Evolutionary conservation across 2,888 invertebrate genomes (phyloP).

Genomic region (Ryuthela nishihirai): DNA sequence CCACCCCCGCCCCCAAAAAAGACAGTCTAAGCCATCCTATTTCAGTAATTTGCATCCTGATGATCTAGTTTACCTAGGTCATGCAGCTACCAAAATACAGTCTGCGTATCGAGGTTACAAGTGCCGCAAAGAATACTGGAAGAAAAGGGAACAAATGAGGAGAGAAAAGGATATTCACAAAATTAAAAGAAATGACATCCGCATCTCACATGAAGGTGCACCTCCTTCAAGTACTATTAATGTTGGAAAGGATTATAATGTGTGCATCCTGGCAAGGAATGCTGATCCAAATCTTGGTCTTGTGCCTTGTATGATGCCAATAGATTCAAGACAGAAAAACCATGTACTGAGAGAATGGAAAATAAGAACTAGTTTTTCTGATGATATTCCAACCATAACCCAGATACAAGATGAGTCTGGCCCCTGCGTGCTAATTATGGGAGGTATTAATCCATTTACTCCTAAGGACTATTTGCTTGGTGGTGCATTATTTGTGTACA

Average conservation of each 20-base stretch:
- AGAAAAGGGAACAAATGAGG: conserved; percentile 14
- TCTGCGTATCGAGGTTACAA: conserved; percentile 16
- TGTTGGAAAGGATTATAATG: conserved; percentile 1
- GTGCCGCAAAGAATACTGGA: conserved; percentile 12
- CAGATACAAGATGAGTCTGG: conserved; percentile 16
- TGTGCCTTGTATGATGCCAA: background rate
- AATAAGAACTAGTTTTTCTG: conserved; percentile 14
- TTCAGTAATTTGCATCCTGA: too few relatives aligned
- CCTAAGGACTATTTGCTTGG: conserved; percentile 17
- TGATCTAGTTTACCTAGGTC: conserved; percentile 5
- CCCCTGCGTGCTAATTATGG: conserved; percentile 17
- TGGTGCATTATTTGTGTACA: conserved; percentile 22
- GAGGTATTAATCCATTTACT: conserved; percentile 22
- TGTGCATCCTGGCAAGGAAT: conserved; percentile 7
- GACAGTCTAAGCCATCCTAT: too few relatives aligned
- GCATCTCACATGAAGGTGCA: conserved; percentile 15
- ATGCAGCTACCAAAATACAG: conserved; percentile 28
- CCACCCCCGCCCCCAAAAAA: too few relatives aligned
- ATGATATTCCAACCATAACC: conserved; percentile 16
- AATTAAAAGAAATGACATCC: too few relatives aligned
- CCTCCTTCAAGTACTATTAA: conserved; percentile 4
- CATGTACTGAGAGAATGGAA: conserved; percentile 12
- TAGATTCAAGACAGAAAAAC: conserved; percentile 8
- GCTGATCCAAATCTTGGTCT: conserved; percentile 29
- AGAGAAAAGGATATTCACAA: too few relatives aligned